A percentile compares a stretch with the other conserved stretches of the same genome.
These are phyloP conservation scores for Gerris buenoi DNA, from an alignment of 1,140 invertebrate species.

Conservation along the genomic window DNA sequence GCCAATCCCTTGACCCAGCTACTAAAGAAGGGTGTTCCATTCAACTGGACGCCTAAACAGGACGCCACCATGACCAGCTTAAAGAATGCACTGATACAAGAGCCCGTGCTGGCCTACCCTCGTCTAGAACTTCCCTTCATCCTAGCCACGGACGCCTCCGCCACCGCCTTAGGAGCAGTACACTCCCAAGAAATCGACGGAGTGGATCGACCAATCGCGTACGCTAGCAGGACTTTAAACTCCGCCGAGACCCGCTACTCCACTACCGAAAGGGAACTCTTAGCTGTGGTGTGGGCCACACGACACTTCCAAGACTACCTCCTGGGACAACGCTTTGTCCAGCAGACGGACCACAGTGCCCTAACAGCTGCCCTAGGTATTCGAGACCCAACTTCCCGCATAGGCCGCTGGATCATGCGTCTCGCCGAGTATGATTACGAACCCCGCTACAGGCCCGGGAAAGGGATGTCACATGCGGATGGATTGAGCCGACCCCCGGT, in stretches of 20 bases:
- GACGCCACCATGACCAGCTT: slow-evolving; percentile 25
- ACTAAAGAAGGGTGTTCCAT: slow-evolving; percentile 14
- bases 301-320: slow-evolving; percentile 35
- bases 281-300: slow-evolving; percentile 30
- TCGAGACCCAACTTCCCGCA: slow-evolving; percentile 29
- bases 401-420: background rate
- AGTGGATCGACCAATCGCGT: slow-evolving; percentile 25
- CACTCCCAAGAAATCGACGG: slow-evolving; percentile 24
- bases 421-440: background rate
- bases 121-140: slow-evolving; percentile 26
- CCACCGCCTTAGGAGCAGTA: slow-evolving; percentile 23
- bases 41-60: background rate
- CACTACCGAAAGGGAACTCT: slow-evolving; percentile 29
- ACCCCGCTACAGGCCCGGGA: too few relatives aligned
- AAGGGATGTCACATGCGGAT: too few relatives aligned
- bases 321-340: slow-evolving; percentile 33
- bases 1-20: slow-evolving; percentile 25
- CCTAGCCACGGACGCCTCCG: slow-evolving; percentile 25
- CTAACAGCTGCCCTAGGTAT: slow-evolving; percentile 33
- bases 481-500: too few relatives aligned
- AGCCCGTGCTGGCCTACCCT: slow-evolving; percentile 26
- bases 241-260: slow-evolving; percentile 30
- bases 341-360: slow-evolving; percentile 36
- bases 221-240: slow-evolving; percentile 29
- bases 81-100: slow-evolving; percentile 27